Base-by-base conservation (phyloP, 1,140 invertebrate genomes). In the Aradophagus sp. region DNA sequence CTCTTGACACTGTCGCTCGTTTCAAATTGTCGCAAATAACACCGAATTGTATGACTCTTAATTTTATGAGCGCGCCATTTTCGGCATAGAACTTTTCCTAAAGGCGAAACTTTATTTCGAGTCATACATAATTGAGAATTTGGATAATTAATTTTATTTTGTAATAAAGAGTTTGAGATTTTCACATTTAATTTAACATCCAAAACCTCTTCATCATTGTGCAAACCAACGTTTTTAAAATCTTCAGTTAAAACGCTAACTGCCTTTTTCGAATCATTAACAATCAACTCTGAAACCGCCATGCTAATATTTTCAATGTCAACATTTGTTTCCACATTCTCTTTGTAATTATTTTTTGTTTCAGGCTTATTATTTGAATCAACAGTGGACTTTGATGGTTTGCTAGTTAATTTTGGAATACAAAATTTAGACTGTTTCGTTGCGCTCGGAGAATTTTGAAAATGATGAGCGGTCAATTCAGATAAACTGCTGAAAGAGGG, bases 41-140 rank as follows among this genome's bases (percentile, higher is more conserved):
- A n/a, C 52, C 62, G 61, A 19, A 74, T 38, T 16, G 58, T 56
- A 2, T 78, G 78, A 23, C 29, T 2, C 42, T 41, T 79, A 15
- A 29, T 67, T n/a, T 41, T 73, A 47, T 66, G 75, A 76, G 78
- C 82, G 5, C 63, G 71, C 79, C 78, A 86, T 16, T 45, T 78
- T 70, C 71, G 80, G 45, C 84, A 87, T 2, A 89, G 72, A 62
- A 87, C 80, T 83, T 83, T 87, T 6, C 88, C 89, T 52, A 89
- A 84, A 10, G 71, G 50, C 11, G 88, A 88, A 13, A 74, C 76
- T 10, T 47, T 59, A 66, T 77, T 80, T 27, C 29, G 35, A 4
- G 31, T 31, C 34, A 41, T 45, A 16, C 8, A 17, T 5, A 67
- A 11, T 5, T 12, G 1, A 5, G 55, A 48, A n/a, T 36, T 65